These are phyloP conservation scores for Phragmatobia fuliginosa DNA, from an alignment of 2,888 invertebrate genomes.

Conservation along the genomic window DNA sequence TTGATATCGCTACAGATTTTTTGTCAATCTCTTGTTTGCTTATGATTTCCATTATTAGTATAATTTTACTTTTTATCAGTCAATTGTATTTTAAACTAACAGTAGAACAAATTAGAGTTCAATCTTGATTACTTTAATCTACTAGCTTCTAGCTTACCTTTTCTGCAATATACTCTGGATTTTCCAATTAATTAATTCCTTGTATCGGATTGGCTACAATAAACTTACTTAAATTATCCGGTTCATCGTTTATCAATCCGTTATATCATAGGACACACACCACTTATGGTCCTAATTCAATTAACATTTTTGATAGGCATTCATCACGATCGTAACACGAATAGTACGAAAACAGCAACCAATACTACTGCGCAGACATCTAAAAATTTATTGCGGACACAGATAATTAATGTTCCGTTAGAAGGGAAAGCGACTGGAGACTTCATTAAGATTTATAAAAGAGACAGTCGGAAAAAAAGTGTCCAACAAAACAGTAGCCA, in stretches of 20 bases:
- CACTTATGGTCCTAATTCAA: background rate
- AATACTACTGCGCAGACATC: conserved; percentile 2
- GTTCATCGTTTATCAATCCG: background rate
- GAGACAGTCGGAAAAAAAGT: background rate
- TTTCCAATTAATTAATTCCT: background rate
- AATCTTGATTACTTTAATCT: too few relatives aligned
- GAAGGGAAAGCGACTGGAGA: conserved; percentile 5
- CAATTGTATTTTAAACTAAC: too few relatives aligned
- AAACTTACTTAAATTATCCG: background rate
- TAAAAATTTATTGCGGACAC: background rate
- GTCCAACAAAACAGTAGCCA: background rate
- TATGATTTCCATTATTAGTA: background rate
- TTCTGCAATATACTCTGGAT: background rate
- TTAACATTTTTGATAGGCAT: background rate
- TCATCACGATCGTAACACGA: background rate
- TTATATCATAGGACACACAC: background rate
- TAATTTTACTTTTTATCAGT: background rate
- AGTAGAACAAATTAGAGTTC: too few relatives aligned
- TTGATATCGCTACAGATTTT: too few relatives aligned
- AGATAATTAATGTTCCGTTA: background rate
- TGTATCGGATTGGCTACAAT: background rate
- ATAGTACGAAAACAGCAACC: background rate
- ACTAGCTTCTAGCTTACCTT: background rate
- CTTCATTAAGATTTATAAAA: conserved; percentile 11
- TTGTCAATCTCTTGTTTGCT: too few relatives aligned